A percentile compares a stretch with the other conserved stretches of the same genome.
phyloP scores from a whole-genome alignment of 2,113 vertebrate species.

The Oryzias javanicus region DNA sequence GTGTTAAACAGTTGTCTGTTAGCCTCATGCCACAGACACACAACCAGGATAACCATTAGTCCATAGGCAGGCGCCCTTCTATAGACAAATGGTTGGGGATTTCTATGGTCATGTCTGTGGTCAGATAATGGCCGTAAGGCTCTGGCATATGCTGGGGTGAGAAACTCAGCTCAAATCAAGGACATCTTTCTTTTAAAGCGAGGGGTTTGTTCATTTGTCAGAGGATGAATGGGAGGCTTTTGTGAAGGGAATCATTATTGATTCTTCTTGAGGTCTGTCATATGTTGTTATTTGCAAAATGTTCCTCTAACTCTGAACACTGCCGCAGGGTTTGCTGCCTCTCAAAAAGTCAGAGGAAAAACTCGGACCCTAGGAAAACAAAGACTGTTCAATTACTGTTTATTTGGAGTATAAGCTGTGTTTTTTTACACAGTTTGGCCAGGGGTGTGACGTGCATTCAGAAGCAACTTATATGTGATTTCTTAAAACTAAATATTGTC shows the following conservation, averaged over 20 bases:
- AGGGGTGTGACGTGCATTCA: no score
- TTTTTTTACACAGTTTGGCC: no score
- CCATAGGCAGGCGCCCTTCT: constrained; percentile 58
- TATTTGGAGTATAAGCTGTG: no score
- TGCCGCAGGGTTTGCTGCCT: no score
- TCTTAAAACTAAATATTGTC: no score
- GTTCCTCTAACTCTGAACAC: no score
- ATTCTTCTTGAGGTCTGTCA: background rate
- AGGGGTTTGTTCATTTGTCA: constrained; percentile 37
- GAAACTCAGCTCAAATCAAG: constrained; percentile 15
- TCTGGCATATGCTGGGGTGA: constrained; percentile 37
- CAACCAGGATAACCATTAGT: constrained; percentile 72
- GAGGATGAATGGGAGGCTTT: constrained; percentile 35
- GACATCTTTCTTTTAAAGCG: constrained; percentile 21
- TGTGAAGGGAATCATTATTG: constrained; percentile 19
- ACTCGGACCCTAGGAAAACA: no score
- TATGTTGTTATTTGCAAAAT: no score
- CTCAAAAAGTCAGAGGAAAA: no score
- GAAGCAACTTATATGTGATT: no score
- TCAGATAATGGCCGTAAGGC: constrained; percentile 45
- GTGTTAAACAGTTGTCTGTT: constrained; percentile 70
- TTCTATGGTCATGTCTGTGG: constrained; percentile 60
- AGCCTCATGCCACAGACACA: constrained; percentile 59
- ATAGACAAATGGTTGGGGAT: constrained; percentile 58
- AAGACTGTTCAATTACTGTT: no score